phyloP scores from a whole-genome alignment of 2,888 invertebrate genomes.

The Synanthedon myopaeformis region DNA sequence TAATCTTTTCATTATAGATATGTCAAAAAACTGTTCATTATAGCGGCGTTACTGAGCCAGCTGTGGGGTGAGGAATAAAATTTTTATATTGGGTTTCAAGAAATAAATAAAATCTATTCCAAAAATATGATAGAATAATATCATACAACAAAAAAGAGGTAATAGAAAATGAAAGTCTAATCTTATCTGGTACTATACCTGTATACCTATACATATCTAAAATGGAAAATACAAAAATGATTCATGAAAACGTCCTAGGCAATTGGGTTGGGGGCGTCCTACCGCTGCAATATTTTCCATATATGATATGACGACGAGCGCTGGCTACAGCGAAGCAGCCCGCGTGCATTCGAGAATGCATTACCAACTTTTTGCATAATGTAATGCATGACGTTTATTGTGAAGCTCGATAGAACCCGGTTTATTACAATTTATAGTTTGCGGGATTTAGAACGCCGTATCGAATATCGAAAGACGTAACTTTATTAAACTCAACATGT shows the following conservation, averaged over 20 bases:
- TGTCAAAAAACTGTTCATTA: too few relatives aligned
- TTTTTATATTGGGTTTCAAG: too few relatives aligned
- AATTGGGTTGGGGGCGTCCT: not conserved
- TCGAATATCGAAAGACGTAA: not conserved
- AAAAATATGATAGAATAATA: too few relatives aligned
- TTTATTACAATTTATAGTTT: slow-evolving; percentile 22
- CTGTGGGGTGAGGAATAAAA: too few relatives aligned
- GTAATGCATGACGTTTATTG: slow-evolving; percentile 28
- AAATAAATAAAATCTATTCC: too few relatives aligned
- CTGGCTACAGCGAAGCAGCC: slow-evolving; percentile 1
- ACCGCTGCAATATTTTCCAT: slow-evolving; percentile 5
- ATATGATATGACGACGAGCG: not conserved
- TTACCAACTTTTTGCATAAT: slow-evolving; percentile 30
- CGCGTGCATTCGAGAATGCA: slow-evolving; percentile 11
- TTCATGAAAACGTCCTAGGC: not conserved
- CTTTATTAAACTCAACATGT: not conserved
- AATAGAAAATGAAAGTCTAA: too few relatives aligned
- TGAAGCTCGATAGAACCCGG: slow-evolving; percentile 8
- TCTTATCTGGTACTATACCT: too few relatives aligned
- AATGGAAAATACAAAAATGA: too few relatives aligned
- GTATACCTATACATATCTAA: too few relatives aligned
- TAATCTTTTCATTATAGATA: too few relatives aligned
- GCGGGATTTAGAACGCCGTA: slow-evolving; percentile 18
- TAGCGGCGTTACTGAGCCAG: too few relatives aligned
- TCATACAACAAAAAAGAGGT: too few relatives aligned